Base-by-base conservation (phyloP, 2,113 vertebrate species). In the Tympanuchus pallidicinctus region DNA sequence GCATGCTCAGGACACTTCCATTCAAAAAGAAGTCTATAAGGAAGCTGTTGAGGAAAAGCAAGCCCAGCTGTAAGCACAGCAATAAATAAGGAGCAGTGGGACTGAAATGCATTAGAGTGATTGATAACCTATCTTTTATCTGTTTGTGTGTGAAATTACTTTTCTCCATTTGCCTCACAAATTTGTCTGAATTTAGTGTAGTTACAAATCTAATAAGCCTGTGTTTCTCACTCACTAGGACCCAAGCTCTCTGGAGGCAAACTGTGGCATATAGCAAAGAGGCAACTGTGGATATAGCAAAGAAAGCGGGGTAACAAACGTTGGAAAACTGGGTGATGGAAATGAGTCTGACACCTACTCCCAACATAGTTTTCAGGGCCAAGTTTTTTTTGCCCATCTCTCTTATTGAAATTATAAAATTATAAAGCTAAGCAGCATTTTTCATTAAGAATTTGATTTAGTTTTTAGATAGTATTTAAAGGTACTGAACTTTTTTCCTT, bases 201-300 rank as follows among this genome's bases (percentile, higher is more conserved):
- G 65, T 65, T 89, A 66, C 71, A 81, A 88, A 86, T 86, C 60
- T 30, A 72, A 43, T 78, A 78, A 83, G 61, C 40, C 57, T 89
- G 43, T 86, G 36, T 76, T 92, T 89, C 80, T 92, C 71, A 91
- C 47, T 32, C 59, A 50, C 45, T 70, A 63, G n/a, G 47, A 92
- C 43, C 34, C 42, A 74, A 60, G 69, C 67, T 93, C 80, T 92
- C 75, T 56, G 56, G 36, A 79, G 69, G 65, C n/a, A n/a, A n/a
- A n/a, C n/a, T n/a, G n/a, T n/a, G n/a, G n/a, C n/a, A n/a, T n/a
- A n/a, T n/a, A n/a, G n/a, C n/a, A n/a, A n/a, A n/a, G n/a, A 95
- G 93, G 82, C 92, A 95, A 42, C 20, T 93, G 76, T 95, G 90
- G 88, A 90, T 92, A 94, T 81, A 90, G 93, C 15, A 25, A 70